Base-by-base conservation (phyloP, 2,888 invertebrate species). In the Digitonthophagus gazella region DNA sequence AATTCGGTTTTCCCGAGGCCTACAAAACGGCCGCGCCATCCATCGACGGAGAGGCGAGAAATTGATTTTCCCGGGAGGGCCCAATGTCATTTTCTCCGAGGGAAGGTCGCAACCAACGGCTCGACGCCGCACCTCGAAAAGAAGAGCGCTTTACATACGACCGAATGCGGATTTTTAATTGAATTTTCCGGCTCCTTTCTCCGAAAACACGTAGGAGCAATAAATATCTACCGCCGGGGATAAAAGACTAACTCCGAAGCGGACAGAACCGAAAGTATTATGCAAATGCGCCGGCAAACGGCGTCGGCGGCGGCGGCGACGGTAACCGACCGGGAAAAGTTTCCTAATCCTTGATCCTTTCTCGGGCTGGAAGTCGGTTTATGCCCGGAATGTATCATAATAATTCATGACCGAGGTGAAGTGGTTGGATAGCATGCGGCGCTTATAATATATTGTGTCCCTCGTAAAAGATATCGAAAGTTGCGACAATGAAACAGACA, bases 21-120 rank as follows among this genome's bases (percentile, higher is more conserved):
- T 44, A 44, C 28, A 44, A 44, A n/a, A n/a, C n/a, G n/a, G n/a
- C 28, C 8, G 28, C 61, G n/a, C 61, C 19, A 18, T 16, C 61
- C 61, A 19, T 19, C 16, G 61, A 18, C 19, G 61, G n/a, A 18
- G 61, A 15, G n/a, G 57, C 16, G 15, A 57, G 20, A 19, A 61
- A 61, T 61, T 61, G 61, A 61, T 61, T 61, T 61, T 19, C 20
- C 61, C 61, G 61, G 19, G 20, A 61, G 20, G 20, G 19, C 18
- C 28, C 28, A 44, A 44, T 44, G 28, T 44, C 28, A 44, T 44
- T 44, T 44, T 44, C 28, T 6, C 11, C 28, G 28, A 11, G 28
- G 28, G 28, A 44, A 44, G 28, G 28, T 44, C 28, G 6, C 28
- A 44, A n/a, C n/a, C n/a, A n/a, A n/a, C n/a, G n/a, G n/a, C n/a